phyloP scores from a whole-genome alignment of 2,888 invertebrate species.

The Eupithecia insigniata region DNA sequence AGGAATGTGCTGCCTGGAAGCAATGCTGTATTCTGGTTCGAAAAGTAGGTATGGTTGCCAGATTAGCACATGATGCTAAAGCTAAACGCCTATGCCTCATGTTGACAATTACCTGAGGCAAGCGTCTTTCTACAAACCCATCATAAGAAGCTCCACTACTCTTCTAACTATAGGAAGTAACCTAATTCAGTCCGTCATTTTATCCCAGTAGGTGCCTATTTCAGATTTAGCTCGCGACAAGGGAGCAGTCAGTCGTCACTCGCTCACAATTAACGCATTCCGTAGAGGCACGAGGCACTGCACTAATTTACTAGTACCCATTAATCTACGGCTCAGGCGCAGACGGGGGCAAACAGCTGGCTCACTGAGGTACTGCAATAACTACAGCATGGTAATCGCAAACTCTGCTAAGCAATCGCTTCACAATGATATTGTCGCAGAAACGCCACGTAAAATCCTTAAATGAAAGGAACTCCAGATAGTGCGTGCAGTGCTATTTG shows the following conservation, averaged over 20 bases:
- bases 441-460: too few relatives aligned
- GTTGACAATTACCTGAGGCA: too few relatives aligned
- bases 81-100: too few relatives aligned
- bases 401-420: too few relatives aligned
- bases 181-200: background rate
- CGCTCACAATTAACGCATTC: constrained; percentile 43
- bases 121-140: too few relatives aligned
- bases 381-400: background rate
- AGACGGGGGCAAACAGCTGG: background rate
- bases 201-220: constrained; percentile 35
- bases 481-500: too few relatives aligned
- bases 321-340: constrained; percentile 30
- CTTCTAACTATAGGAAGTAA: background rate
- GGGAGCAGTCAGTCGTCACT: constrained; percentile 41
- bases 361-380: background rate
- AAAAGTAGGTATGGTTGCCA: too few relatives aligned
- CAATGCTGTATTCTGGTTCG: too few relatives aligned
- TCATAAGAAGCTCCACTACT: background rate
- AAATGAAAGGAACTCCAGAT: too few relatives aligned
- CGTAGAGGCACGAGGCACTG: constrained; percentile 33
- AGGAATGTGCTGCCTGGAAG: too few relatives aligned
- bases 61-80: too few relatives aligned
- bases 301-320: constrained; percentile 33
- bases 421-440: too few relatives aligned
- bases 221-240: constrained; percentile 40